Evolutionary conservation across 2,113 vertebrate genomes (phyloP).

Genomic region (Semicossyphus pulcher): DNA sequence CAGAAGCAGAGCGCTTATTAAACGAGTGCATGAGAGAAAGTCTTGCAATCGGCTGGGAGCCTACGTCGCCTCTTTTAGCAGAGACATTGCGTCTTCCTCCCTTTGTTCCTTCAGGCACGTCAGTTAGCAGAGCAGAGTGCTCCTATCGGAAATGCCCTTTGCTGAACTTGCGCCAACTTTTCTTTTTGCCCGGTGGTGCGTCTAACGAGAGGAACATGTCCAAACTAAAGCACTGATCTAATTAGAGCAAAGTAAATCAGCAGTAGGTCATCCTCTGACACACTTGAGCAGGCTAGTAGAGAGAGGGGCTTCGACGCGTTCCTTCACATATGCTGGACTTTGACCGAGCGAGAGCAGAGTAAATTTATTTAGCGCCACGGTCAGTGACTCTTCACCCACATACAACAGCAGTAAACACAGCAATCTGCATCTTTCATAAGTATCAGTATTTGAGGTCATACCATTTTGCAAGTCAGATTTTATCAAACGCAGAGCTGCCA

Average conservation of each 20-base stretch:
- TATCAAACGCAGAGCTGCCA: background rate
- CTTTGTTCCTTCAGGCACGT: slow-evolving; percentile 16
- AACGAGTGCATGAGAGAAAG: background rate
- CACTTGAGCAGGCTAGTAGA: slow-evolving; percentile 12
- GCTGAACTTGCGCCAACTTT: slow-evolving; percentile 3
- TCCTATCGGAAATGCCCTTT: background rate
- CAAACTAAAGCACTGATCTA: slow-evolving; percentile 20
- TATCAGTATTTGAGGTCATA: background rate
- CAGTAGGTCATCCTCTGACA: slow-evolving; percentile 26
- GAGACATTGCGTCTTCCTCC: background rate
- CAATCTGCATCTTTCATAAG: background rate
- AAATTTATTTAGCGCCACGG: slow-evolving; percentile 3
- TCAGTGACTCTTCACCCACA: background rate
- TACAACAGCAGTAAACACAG: background rate
- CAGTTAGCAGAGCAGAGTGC: background rate
- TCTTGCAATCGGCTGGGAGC: background rate
- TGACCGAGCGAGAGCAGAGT: slow-evolving; percentile 1
- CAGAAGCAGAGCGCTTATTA: slow-evolving; percentile 1
- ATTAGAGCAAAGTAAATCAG: slow-evolving; percentile 41
- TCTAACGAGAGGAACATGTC: slow-evolving; percentile 19
- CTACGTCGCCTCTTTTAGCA: background rate
- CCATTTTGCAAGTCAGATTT: background rate
- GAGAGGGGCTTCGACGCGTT: background rate
- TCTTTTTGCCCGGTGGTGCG: slow-evolving; percentile 28
- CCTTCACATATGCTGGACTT: slow-evolving; percentile 16